phyloP scores from a whole-genome alignment of 2,797 vertebrate genomes.

The Apodemus agrarius region DNA sequence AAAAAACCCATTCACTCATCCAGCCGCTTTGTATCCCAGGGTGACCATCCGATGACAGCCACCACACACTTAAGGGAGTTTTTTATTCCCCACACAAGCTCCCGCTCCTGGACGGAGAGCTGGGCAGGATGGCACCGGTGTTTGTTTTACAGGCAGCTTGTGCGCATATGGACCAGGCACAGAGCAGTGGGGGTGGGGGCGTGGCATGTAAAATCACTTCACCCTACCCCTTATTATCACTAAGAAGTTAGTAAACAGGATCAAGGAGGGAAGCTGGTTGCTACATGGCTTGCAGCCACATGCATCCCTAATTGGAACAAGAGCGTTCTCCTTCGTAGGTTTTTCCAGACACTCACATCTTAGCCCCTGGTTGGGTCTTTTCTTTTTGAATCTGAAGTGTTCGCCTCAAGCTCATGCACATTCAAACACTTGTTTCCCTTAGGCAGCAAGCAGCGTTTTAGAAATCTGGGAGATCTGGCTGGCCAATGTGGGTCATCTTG shows the following conservation, averaged over 20 bases:
- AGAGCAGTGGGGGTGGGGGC: not conserved
- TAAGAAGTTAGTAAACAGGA: not conserved
- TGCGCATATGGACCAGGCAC: too few species aligned
- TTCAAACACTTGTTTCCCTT: not conserved
- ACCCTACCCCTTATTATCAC: not conserved
- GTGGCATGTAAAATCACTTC: not conserved
- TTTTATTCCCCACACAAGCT: not conserved
- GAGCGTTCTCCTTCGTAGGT: not conserved
- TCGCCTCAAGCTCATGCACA: not conserved
- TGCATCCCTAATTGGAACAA: not conserved
- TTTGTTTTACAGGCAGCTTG: not conserved
- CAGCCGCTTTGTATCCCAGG: not conserved
- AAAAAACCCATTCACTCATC: not conserved
- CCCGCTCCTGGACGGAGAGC: not conserved
- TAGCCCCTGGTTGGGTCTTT: not conserved
- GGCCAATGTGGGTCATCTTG: not conserved
- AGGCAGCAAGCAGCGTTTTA: not conserved
- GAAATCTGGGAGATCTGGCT: not conserved
- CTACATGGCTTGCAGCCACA: not conserved
- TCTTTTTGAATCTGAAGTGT: not conserved
- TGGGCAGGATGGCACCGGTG: not conserved
- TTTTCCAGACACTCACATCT: not conserved
- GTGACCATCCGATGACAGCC: not conserved
- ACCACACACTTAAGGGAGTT: not conserved
- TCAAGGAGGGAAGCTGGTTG: not conserved